Evolutionary conservation across 2,797 vertebrate species (phyloP).

Genomic region (Lepidocolaptes lacrymiger): DNA sequence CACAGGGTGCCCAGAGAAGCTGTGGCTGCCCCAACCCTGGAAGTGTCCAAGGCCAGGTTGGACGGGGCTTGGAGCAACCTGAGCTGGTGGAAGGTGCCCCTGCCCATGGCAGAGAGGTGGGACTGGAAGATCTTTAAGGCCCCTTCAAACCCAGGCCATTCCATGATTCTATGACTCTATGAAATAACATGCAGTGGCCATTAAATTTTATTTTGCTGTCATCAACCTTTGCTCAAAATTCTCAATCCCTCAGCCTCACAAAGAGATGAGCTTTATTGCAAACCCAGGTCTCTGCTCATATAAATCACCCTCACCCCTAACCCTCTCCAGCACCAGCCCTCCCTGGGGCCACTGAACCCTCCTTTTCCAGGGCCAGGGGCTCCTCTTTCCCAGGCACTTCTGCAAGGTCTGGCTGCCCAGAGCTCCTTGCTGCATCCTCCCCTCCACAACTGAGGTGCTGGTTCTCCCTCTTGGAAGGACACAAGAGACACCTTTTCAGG

Average conservation of each 20-base stretch:
- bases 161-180: not conserved
- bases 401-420: no score
- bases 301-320: not conserved
- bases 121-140: not conserved
- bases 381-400: no score
- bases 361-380: not conserved
- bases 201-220: not conserved
- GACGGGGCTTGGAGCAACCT: no score
- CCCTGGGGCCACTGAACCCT: no score
- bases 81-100: no score
- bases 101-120: not conserved
- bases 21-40: not conserved
- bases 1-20: not conserved
- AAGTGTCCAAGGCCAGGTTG: no score
- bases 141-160: not conserved
- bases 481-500: no score
- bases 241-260: not conserved
- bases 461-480: no score
- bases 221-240: not conserved
- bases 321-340: not conserved
- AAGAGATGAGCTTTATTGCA: not conserved
- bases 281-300: not conserved
- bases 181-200: fast-evolving
- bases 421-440: no score
- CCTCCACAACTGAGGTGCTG: no score